Evolutionary conservation across 2,888 invertebrate species (phyloP), one percentile per base, ranked within the genome.

Genomic region (Calameuta filiformis): DNA sequence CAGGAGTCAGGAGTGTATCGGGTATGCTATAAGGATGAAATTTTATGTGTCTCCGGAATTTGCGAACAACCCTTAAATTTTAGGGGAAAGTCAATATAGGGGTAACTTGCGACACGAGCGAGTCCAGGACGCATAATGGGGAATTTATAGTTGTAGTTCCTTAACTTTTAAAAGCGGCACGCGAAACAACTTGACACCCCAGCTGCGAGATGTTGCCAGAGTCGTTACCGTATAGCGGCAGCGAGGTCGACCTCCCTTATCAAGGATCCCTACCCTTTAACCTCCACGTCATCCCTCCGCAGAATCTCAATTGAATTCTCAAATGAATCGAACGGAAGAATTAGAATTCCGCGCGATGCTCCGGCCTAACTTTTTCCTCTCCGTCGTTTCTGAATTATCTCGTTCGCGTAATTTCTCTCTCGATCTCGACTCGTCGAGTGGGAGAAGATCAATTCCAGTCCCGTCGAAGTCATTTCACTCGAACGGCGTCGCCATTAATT

Each of bases 71-170:
- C 71, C 71, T 31, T 71, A 71, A 71, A 69, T 73, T 78, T 75
- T 76, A 69, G 76, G 78, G 82, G 81, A 80, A 78, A 81, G 80
- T 81, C 80, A 81, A 84, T 83, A 81, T 80, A 81, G 80, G 83
- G 79, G 79, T 80, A 81, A 84, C 81, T 80, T 79, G 79, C 78
- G 75, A 77, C 80, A 81, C 56, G 56, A 56, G 23, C 56, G 9
- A 56, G 56, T 56, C 56, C 56, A 83, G 83, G 71, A 11, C 71
- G 81, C 81, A 80, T 81, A 81, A 79, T 78, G 79, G 76, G 79
- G 81, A 84, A 84, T 84, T 86, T 85, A 85, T 84, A 81, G 84
- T 78, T 80, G 84, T 81, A 84, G 82, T 85, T 85, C 81, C 80
- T 83, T 81, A 79, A 82, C 81, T 82, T 85, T 82, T 81, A 80